Base-by-base conservation (phyloP, 2,888 invertebrate genomes). In the Patella pellucida region DNA sequence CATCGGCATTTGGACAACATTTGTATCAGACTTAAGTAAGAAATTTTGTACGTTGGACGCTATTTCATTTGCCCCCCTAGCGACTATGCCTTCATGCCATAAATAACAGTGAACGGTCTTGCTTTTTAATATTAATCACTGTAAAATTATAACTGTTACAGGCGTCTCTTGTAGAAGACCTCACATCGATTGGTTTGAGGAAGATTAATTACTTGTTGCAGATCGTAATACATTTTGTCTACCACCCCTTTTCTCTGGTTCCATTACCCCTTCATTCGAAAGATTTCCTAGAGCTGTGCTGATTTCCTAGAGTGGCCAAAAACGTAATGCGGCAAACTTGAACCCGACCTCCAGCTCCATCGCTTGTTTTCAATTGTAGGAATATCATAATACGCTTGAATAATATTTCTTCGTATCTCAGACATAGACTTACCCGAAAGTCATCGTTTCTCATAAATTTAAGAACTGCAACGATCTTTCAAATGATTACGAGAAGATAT, bases 1-100 rank as follows among this genome's bases (percentile, higher is more conserved):
- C 72, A 52, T 72, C 62, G n/a, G 72, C 52, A n/a, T 62, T 62
- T 62, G n/a, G 19, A n/a, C n/a, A 62, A 23, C 62, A 5, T 5
- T 23, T 12, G 9, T n/a, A 14, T 23, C 23, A 23, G 62, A 62
- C 19, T 23, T 62, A 11, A 9, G n/a, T 1, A 62, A 23, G 14
- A 62, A 62, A 23, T 62, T 16, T 14, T 19, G 23, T 14, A 62
- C 62, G 12, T 62, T 62, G n/a, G 62, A 62, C n/a, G 62, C 62
- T 62, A 62, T 62, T 62, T 62, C 62, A 62, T 62, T 62, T 62
- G 62, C n/a, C 9, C 62, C 62, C 62, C 62, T 62, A 2, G n/a
- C n/a, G n/a, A 16, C 56, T n/a, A 56, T 16, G 12, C 56, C 56
- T 19, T 56, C 56, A 19, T 56, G 62, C 62, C 62, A 62, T 23